Conservation (phyloP, 2,888 invertebrate genomes). For the Phoronis australis region DNA sequence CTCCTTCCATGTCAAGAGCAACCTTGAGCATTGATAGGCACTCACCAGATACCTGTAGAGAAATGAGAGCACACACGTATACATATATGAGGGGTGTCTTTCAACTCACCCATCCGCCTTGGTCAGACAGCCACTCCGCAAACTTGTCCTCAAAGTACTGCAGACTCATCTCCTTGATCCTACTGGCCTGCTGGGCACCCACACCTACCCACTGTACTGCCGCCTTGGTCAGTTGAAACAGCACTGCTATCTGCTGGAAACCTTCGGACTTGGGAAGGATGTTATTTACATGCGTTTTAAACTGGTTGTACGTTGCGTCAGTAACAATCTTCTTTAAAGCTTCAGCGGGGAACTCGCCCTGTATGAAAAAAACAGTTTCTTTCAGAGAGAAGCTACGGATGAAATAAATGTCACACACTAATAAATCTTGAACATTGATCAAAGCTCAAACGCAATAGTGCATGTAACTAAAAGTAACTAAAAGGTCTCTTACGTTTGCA, state of each 20-base stretch:
- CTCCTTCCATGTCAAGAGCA: too few relatives aligned
- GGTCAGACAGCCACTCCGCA: conserved; percentile 47
- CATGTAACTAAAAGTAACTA: too few relatives aligned
- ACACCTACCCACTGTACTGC: conserved; percentile 39
- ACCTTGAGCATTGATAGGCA: too few relatives aligned
- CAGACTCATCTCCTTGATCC: conserved; percentile 43
- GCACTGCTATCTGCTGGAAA: conserved; percentile 42
- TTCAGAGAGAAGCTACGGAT: too few relatives aligned
- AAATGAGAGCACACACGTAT: too few relatives aligned
- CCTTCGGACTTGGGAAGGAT: conserved; percentile 34
- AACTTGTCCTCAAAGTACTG: conserved; percentile 44
- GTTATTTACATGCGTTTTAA: conserved; percentile 33
- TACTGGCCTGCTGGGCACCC: conserved; percentile 32
- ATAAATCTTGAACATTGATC: too few relatives aligned
- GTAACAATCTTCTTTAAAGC: conserved; percentile 25
- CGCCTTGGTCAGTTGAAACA: conserved; percentile 41
- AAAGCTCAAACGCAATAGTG: too few relatives aligned
- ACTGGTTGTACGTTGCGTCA: conserved; percentile 37
- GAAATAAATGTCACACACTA: too few relatives aligned
- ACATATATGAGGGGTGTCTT: too few relatives aligned
- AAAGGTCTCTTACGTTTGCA: too few relatives aligned
- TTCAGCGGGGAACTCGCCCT: conserved; percentile 10
- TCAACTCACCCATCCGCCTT: conserved; percentile 51
- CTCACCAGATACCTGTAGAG: too few relatives aligned
- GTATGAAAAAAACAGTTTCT: too few relatives aligned